phyloP scores from a whole-genome alignment of 1,140 invertebrate species.

The Drosophila nigrodunni region DNA sequence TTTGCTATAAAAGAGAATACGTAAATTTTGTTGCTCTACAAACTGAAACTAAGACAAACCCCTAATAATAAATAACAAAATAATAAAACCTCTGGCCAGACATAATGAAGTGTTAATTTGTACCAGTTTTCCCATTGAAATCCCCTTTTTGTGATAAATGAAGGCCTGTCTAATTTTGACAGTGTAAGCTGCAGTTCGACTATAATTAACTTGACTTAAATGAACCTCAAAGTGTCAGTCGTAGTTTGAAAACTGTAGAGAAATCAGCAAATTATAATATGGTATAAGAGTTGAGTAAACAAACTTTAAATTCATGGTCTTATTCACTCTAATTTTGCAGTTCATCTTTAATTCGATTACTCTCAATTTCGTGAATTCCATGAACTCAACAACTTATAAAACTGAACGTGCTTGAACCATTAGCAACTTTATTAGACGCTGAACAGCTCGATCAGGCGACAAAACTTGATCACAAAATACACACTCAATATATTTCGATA shows the following conservation, averaged over 20 bases:
- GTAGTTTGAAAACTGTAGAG: background rate
- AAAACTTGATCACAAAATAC: background rate
- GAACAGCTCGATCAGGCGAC: background rate
- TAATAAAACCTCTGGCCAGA: background rate
- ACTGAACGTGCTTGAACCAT: conserved; percentile 33
- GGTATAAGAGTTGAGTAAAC: background rate
- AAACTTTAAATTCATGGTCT: background rate
- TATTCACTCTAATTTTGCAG: conserved; percentile 1
- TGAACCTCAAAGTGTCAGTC: background rate
- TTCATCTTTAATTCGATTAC: conserved; percentile 19
- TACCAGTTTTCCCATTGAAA: conserved; percentile 5
- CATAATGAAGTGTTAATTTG: conserved; percentile 24
- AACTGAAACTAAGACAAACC: conserved; percentile 12
- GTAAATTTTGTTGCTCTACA: background rate
- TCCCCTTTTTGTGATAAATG: background rate
- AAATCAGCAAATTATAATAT: background rate
- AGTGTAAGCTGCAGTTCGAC: background rate
- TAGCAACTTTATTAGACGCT: conserved; percentile 24
- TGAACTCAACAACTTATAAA: conserved; percentile 35
- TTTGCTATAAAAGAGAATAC: background rate
- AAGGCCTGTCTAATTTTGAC: background rate
- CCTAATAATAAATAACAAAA: conserved; percentile 1
- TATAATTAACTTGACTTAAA: conserved; percentile 1
- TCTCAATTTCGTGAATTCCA: conserved; percentile 32
- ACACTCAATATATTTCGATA: conserved; percentile 9